These are phyloP conservation scores for Rhabdornis inornatus DNA, from an alignment of 2,113 vertebrate genomes.

Conservation along the genomic window DNA sequence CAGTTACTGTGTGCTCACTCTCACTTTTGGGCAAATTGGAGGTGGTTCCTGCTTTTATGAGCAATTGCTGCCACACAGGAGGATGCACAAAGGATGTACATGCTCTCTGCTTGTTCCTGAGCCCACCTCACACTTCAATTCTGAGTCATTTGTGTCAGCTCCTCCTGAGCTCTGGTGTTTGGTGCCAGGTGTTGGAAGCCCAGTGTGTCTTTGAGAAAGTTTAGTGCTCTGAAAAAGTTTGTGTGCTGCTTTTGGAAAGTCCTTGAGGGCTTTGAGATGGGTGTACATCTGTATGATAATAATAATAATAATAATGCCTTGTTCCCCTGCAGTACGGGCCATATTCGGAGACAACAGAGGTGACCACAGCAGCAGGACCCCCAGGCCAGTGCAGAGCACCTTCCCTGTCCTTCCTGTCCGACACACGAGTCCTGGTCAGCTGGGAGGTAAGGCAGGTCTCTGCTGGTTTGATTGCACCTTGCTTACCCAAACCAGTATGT, in stretches of 20 bases:
- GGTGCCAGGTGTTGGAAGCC: rapidly evolving
- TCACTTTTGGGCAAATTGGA: neutral
- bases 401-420: conserved; percentile 80
- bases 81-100: rapidly evolving
- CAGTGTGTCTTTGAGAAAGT: neutral
- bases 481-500: neutral
- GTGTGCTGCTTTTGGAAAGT: neutral
- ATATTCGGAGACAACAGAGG: conserved; percentile 83
- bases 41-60: neutral
- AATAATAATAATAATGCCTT: neutral
- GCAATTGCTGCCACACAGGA: neutral
- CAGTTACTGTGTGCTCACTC: neutral
- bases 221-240: rapidly evolving
- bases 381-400: conserved; percentile 90
- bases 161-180: neutral
- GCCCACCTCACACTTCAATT: neutral
- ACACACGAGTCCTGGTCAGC: conserved; percentile 82
- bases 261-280: neutral
- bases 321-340: conserved; percentile 79
- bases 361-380: conserved; percentile 90
- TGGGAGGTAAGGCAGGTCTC: conserved; percentile 87
- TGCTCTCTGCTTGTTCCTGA: neutral
- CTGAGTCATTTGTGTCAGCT: neutral
- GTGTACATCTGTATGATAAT: rapidly evolving
- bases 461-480: neutral